Evolutionary conservation across 2,797 vertebrate genomes (phyloP).

Genomic region (Pipistrellus pygmaeus): DNA sequence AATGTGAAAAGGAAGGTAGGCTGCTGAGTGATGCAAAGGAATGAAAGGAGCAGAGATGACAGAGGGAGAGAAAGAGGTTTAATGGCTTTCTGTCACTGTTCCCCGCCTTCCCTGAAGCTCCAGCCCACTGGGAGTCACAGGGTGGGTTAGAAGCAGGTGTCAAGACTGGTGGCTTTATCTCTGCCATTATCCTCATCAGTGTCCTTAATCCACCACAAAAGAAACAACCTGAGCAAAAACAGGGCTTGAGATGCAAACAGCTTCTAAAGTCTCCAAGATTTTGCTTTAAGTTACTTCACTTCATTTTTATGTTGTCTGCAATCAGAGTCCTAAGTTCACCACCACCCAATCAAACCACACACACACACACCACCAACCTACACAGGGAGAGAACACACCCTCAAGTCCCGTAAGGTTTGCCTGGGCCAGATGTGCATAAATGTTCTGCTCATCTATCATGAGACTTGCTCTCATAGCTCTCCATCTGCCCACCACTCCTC

Average conservation of each 20-base stretch:
- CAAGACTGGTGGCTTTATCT: neutral
- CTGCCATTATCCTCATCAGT: neutral
- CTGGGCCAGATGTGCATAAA: neutral
- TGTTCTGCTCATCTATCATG: neutral
- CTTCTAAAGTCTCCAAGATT: neutral
- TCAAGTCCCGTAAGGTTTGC: neutral
- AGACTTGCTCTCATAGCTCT: neutral
- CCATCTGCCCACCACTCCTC: neutral
- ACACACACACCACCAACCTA: neutral
- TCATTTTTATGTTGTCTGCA: neutral
- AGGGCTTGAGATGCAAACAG: neutral
- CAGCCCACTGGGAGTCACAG: neutral
- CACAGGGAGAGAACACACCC: neutral
- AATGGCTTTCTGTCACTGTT: neutral
- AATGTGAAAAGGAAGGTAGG: neutral
- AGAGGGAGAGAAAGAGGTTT: neutral
- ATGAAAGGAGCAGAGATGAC: neutral
- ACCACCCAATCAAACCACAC: neutral
- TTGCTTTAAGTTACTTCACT: neutral
- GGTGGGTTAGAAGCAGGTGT: rapidly evolving
- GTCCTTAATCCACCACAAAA: neutral
- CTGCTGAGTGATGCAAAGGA: neutral
- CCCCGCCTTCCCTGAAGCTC: neutral
- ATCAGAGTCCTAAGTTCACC: neutral
- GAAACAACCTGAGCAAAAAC: neutral